Evolutionary conservation across 2,113 vertebrate genomes (phyloP).

Genomic region (Symphodus melops): DNA sequence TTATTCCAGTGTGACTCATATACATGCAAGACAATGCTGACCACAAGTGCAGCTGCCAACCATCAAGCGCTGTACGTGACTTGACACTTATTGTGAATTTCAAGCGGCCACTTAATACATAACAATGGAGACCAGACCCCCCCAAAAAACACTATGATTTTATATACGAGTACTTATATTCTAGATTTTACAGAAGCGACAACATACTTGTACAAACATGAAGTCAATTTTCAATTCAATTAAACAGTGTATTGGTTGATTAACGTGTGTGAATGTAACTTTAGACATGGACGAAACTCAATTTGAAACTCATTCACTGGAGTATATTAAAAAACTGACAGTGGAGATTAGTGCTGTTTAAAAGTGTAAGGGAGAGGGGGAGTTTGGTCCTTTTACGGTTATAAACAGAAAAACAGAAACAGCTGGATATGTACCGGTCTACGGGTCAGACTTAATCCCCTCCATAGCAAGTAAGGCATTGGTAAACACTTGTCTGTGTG

Average conservation of each 20-base stretch:
- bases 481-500: neutral
- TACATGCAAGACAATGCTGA: too few species aligned
- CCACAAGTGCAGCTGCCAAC: too few species aligned
- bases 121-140: too few species aligned
- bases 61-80: too few species aligned
- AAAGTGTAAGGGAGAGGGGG: constrained; percentile 3
- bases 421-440: constrained; percentile 55
- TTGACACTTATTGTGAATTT: too few species aligned
- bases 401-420: constrained; percentile 48
- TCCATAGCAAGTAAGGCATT: constrained; percentile 21
- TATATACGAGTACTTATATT: too few species aligned
- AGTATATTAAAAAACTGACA: neutral
- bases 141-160: too few species aligned
- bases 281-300: neutral
- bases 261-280: neutral
- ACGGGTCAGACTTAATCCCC: constrained; percentile 54
- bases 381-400: constrained; percentile 7
- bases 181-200: too few species aligned
- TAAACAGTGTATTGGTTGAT: neutral
- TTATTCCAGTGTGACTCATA: too few species aligned
- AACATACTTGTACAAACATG: too few species aligned
- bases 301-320: neutral
- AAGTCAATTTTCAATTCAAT: neutral
- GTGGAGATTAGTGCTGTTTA: constrained; percentile 11
- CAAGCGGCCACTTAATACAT: too few species aligned